Evolutionary conservation across 92 coral and sea anemone genomes (phyloP).

Genomic region (Bergia puertoricense): DNA sequence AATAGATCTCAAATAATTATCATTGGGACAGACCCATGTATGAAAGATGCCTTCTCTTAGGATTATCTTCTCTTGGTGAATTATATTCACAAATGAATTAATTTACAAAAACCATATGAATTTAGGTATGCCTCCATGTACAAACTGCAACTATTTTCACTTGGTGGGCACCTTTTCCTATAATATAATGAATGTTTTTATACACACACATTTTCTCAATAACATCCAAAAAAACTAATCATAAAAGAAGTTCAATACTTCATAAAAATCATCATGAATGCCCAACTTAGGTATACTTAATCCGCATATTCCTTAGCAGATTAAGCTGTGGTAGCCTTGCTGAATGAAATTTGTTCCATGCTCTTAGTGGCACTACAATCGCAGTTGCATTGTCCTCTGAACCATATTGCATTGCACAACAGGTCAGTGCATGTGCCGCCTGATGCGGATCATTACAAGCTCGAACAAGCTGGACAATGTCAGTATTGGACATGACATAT

Average conservation of each 20-base stretch:
- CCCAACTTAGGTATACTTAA: constrained; percentile 57
- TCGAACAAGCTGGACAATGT: constrained; percentile 72
- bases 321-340: constrained; percentile 39
- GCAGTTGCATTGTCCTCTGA: constrained; percentile 91
- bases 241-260: neutral
- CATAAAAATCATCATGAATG: neutral
- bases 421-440: constrained; percentile 77
- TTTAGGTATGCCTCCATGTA: no score
- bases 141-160: no score
- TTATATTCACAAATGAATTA: no score
- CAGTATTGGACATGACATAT: constrained; percentile 83
- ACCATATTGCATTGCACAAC: constrained; percentile 94
- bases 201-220: no score
- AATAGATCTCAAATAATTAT: no score
- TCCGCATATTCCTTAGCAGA: constrained; percentile 67
- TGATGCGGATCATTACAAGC: constrained; percentile 81
- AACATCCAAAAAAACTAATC: neutral
- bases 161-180: no score
- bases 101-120: no score
- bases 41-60: no score
- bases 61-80: no score
- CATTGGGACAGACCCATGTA: no score
- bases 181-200: no score
- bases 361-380: constrained; percentile 83
- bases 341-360: constrained; percentile 61